phyloP scores from a whole-genome alignment of 2,797 vertebrate genomes.

The Sebastes steindachneri region DNA sequence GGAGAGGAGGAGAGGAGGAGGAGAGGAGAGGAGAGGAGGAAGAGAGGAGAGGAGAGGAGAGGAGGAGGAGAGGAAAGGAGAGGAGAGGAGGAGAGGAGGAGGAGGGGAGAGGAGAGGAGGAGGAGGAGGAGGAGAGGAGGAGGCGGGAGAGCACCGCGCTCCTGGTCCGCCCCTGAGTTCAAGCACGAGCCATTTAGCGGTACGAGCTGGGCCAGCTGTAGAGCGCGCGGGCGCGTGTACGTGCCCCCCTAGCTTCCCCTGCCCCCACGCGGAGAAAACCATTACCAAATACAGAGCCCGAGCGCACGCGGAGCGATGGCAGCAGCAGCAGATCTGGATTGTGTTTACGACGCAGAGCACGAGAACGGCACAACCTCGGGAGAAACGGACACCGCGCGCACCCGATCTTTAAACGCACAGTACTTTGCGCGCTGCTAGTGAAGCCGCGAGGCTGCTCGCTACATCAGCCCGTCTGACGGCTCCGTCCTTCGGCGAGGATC shows the following conservation, averaged over 20 bases:
- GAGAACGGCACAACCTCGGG: constrained; percentile 43
- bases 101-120: background rate
- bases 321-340: constrained; percentile 34
- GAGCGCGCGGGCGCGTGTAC: constrained; percentile 65
- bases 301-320: constrained; percentile 75
- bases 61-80: rapidly evolving
- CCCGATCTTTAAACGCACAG: constrained; percentile 36
- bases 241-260: constrained; percentile 19
- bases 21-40: rapidly evolving
- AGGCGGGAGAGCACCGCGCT: constrained; percentile 61
- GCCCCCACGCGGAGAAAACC: constrained; percentile 50
- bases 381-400: constrained; percentile 49
- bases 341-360: constrained; percentile 68
- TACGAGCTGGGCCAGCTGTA: constrained; percentile 72
- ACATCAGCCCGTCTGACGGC: constrained; percentile 2
- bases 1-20: constrained; percentile 14
- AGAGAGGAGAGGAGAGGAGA: rapidly evolving
- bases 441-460: constrained; percentile 9
- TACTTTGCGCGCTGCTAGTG: constrained; percentile 18
- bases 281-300: constrained; percentile 54
- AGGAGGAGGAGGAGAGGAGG: constrained; percentile 20
- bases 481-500: background rate
- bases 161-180: constrained; percentile 79
- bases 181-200: constrained; percentile 76
- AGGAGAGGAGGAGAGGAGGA: rapidly evolving